Evolutionary conservation across 1,140 invertebrate species (phyloP).

Genomic region (Habropoda laboriosa): DNA sequence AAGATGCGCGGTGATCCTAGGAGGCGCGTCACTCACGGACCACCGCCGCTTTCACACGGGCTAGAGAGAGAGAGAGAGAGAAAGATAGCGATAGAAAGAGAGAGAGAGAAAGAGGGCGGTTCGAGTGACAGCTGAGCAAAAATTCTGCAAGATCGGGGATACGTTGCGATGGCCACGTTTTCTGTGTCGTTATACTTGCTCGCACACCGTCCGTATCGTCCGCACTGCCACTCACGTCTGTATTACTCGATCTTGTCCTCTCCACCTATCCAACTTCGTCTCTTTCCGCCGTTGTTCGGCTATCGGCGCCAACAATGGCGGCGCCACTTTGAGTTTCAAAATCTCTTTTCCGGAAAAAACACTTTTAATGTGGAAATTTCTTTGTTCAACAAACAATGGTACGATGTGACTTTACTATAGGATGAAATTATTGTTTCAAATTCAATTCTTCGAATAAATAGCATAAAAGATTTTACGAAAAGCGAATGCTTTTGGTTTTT

Average conservation of each 20-base stretch:
- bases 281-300: conserved; percentile 43
- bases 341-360: neutral
- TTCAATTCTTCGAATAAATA: no score
- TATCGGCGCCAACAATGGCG: neutral
- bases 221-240: conserved; percentile 64
- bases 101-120: neutral
- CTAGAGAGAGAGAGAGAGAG: conserved; percentile 1
- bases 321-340: neutral
- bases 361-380: no score
- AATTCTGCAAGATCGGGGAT: conserved; percentile 50
- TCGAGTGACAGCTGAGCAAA: conserved; percentile 38
- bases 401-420: no score
- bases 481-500: no score
- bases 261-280: conserved; percentile 38
- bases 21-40: conserved; percentile 50
- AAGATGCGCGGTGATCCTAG: conserved; percentile 25
- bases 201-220: conserved; percentile 54
- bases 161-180: conserved; percentile 62
- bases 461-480: no score
- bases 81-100: neutral
- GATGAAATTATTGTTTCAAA: no score
- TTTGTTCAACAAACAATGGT: no score
- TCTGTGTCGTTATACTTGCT: conserved; percentile 67
- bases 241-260: conserved; percentile 34
- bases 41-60: conserved; percentile 49